Evolutionary conservation across 1,140 invertebrate genomes (phyloP), one percentile per base, ranked within the genome.

Genomic region (Arion vulgaris): DNA sequence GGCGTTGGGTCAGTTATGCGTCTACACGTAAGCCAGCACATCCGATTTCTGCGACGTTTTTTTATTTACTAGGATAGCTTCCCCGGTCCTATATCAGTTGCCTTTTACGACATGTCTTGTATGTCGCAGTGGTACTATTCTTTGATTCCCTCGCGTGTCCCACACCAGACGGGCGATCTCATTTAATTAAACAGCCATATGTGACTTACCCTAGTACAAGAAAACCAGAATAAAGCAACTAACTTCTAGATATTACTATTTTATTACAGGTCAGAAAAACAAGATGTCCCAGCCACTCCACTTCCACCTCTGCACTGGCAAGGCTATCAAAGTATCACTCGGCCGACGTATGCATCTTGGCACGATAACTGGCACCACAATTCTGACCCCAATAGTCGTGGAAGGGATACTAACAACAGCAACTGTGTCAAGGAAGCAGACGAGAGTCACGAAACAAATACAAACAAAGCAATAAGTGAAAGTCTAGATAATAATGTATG

Each of bases 341-440:
- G 78, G 45, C 78, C 78, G 2, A 80, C 78, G n/a, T 80, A 49
- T 34, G 66, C 62, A 2, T 13, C 11, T n/a, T 80, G 78, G 78
- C 26, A 66, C 1, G 45, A 71, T 26, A 17, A 80, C 4, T 79
- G 77, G 77, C 77, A 68, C 62, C 28, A 69, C 34, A 26, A 19
- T 0, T 38, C 39, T 23, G 39, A 71, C n/a, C 74, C 4, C 13
- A 23, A 39, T 41, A 1, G n/a, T 26, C 36, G 36, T 34, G 28
- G 32, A 66, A 45, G 23, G 57, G 26, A 34, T 36, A 7, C 39
- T n/a, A 36, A 78, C 51, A 78, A 66, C 76, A 62, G 38, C 32
- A 7, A 77, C 45, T 17, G 23, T 39, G 38, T 5, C 75, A 51
- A 28, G 26, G 38, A 57, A n/a, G 15, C 5, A 23, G n/a, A 74